phyloP scores from a whole-genome alignment of 2,797 vertebrate genomes.

The Malurus leucopterus region DNA sequence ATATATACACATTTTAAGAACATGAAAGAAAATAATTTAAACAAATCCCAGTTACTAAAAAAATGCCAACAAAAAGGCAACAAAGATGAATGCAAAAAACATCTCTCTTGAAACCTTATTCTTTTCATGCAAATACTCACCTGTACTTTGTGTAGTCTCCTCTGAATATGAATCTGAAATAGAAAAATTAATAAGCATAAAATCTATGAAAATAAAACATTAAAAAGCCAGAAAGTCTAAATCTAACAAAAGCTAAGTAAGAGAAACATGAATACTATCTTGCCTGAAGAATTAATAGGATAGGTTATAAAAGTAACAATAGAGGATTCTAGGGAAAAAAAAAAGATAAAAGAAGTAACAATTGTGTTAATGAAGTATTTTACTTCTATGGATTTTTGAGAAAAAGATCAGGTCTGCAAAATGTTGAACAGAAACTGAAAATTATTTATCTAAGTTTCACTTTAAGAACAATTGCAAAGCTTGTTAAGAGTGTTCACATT shows the following conservation, averaged over 20 bases:
- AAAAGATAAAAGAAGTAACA: not conserved
- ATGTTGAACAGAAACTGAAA: not conserved
- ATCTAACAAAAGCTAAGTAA: conserved; percentile 10
- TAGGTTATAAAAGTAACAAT: conserved; percentile 37
- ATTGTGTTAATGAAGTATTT: not conserved
- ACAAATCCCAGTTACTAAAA: not conserved
- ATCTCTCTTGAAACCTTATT: not conserved
- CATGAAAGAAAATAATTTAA: not conserved
- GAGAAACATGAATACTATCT: conserved; percentile 35
- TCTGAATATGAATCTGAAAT: conserved; percentile 29
- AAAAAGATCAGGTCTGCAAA: not conserved
- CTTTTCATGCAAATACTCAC: not conserved
- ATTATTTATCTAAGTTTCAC: not conserved
- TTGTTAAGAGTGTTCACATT: not conserved
- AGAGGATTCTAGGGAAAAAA: not conserved
- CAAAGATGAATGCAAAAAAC: not conserved
- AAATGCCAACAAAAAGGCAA: not conserved
- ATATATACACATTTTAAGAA: not conserved
- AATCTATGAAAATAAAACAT: not conserved
- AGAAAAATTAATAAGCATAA: not conserved
- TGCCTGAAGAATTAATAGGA: conserved; percentile 53
- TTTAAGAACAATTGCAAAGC: not conserved
- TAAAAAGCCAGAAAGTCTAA: not conserved
- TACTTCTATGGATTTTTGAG: not conserved
- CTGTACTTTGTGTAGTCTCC: conserved; percentile 32